Evolutionary conservation across 2,888 invertebrate species (phyloP), one percentile per base, ranked within the genome.

Genomic region (Drosophila monieri): DNA sequence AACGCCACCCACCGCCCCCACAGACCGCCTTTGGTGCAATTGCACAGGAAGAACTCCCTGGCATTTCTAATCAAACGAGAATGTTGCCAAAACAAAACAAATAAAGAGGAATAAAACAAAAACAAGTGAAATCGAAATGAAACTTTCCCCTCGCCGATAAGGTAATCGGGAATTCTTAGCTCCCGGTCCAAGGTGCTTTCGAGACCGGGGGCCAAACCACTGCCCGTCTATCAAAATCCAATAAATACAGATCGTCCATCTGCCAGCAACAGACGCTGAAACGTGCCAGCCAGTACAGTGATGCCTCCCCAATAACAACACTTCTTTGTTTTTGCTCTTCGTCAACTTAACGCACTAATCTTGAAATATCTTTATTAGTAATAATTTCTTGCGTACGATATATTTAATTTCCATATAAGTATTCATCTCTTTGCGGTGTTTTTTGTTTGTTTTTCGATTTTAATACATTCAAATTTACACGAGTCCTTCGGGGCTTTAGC

Each of bases 271-370:
- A 8, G 23, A n/a, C 0, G n/a, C 21, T 43, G 0, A 69, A 59
- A 68, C 52, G 70, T 68, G 70, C 47, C 68, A 44, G 47, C 59
- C 25, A 23, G 18, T 8, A 37, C 47, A 44, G 59, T 15, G 9
- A 8, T 8, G 6, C 15, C 9, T n/a, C 14, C 14, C n/a, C 1
- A 53, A 9, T n/a, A 14, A 23, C 39, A 54, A 68, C 39, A 49
- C 35, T 10, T 35, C 0, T 66, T 78, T 39, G n/a, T 56, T 76
- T 68, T 77, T 85, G 75, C 77, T 88, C 73, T 76, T 81, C 59
- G 73, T 85, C 65, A 88, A 87, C 87, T 89, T 88, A 88, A 88
- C 88, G 78, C 81, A 77, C 87, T 88, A 88, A 49, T 57, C 59
- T 71, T 80, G 70, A 77, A 78, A 77, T 80, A 77, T 76, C 49